Conservation (phyloP, 2,113 vertebrate genomes). For the Fregetta grallaria region DNA sequence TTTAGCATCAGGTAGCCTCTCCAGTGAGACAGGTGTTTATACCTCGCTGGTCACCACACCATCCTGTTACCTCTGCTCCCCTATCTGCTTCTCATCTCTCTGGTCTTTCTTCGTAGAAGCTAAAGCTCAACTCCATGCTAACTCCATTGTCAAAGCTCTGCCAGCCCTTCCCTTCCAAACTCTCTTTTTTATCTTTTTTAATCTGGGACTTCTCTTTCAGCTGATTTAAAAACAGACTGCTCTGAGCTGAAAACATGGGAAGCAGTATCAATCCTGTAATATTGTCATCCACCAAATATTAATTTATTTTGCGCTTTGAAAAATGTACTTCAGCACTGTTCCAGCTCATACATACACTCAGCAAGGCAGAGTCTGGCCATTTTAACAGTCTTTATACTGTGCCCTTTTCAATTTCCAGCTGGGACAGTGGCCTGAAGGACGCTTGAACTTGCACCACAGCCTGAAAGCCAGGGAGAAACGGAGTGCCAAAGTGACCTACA, state of each 20-base stretch:
- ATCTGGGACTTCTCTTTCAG: neutral
- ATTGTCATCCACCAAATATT: neutral
- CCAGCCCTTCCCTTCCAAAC: neutral
- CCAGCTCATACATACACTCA: neutral
- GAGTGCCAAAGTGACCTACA: neutral
- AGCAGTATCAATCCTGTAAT: neutral
- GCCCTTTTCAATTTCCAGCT: neutral
- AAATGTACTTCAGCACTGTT: neutral
- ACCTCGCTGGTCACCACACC: rapidly evolving
- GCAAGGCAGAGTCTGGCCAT: neutral
- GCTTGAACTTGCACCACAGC: neutral
- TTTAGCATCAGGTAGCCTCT: neutral
- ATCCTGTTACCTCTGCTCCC: neutral
- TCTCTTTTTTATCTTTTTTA: neutral
- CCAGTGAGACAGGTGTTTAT: neutral
- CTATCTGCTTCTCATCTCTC: neutral
- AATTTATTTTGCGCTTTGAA: neutral
- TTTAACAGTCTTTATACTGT: neutral
- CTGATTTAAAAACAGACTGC: neutral
- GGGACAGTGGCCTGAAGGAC: neutral
- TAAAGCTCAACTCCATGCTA: neutral
- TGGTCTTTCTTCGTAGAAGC: rapidly evolving
- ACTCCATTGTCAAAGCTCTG: neutral
- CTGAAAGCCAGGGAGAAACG: neutral
- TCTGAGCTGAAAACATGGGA: neutral